phyloP scores from a whole-genome alignment of 2,888 invertebrate species.

The Tinea semifulvella region DNA sequence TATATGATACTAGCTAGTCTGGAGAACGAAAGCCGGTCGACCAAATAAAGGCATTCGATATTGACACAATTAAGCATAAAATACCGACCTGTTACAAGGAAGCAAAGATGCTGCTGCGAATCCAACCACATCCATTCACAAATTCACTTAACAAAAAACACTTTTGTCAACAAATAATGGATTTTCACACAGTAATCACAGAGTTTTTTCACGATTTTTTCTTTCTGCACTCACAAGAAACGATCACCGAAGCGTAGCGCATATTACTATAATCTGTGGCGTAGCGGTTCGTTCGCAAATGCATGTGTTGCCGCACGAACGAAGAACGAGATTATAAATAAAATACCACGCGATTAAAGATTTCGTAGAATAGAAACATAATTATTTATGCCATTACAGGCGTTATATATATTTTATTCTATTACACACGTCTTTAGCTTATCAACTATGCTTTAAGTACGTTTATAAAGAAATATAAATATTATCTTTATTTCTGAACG shows the following conservation, averaged over 20 bases:
- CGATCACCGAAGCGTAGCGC: slow-evolving; percentile 27
- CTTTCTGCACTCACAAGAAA: slow-evolving; percentile 42
- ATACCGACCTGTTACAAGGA: slow-evolving; percentile 43
- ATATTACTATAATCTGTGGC: too few species aligned
- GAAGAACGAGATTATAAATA: too few species aligned
- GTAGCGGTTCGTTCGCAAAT: slow-evolving; percentile 18
- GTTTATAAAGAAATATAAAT: too few species aligned
- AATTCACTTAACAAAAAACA: slow-evolving; percentile 38
- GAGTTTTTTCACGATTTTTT: slow-evolving; percentile 44
- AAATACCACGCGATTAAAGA: too few species aligned
- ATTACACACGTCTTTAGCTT: too few species aligned
- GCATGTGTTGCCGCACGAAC: slow-evolving; percentile 8
- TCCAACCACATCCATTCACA: slow-evolving; percentile 37
- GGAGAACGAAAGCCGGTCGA: slow-evolving; percentile 33
- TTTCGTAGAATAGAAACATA: too few species aligned
- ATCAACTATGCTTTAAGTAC: too few species aligned
- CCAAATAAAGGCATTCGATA: slow-evolving; percentile 55
- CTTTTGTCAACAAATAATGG: slow-evolving; percentile 36
- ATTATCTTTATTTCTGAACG: too few species aligned
- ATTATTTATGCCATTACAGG: too few species aligned
- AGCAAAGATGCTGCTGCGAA: slow-evolving; percentile 27
- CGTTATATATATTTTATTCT: too few species aligned
- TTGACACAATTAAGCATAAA: slow-evolving; percentile 26
- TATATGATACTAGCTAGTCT: slow-evolving; percentile 45
- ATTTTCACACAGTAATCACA: slow-evolving; percentile 49